phyloP scores from a whole-genome alignment of 23 tunicate genomes.

The Trididemnum nubilum region DNA sequence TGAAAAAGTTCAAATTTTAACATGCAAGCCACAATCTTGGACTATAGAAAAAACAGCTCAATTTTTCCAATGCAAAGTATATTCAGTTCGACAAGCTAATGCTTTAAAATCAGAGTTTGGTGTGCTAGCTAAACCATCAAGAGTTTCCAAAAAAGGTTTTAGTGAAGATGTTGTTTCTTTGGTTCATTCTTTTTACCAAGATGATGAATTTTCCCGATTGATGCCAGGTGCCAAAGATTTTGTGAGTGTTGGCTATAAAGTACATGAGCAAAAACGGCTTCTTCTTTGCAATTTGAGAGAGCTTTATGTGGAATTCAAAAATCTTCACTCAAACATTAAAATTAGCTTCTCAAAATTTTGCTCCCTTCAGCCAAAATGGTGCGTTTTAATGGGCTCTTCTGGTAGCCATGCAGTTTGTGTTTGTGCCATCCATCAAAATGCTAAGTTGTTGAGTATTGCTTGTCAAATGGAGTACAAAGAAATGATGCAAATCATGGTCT shows the following conservation, averaged over 20 bases:
- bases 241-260: conserved; percentile 24
- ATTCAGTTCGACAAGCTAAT: conserved; percentile 18
- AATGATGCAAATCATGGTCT: conserved; percentile 17
- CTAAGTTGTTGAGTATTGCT: conserved; percentile 10
- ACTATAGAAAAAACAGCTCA: conserved; percentile 20
- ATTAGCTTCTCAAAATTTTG: conserved; percentile 25
- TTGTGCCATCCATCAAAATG: conserved; percentile 25
- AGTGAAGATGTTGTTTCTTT: conserved; percentile 18
- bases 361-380: conserved; percentile 20
- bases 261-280: conserved; percentile 27
- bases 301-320: conserved; percentile 29
- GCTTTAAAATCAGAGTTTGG: conserved; percentile 23
- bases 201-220: conserved; percentile 37
- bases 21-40: conserved; percentile 21
- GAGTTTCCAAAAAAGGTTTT: conserved; percentile 25
- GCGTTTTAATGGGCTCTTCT: conserved; percentile 30
- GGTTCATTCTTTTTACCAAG: conserved; percentile 23
- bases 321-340: conserved; percentile 4
- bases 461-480: conserved; percentile 13
- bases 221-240: conserved; percentile 33
- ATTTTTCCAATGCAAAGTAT: conserved; percentile 21
- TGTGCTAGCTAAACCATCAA: conserved; percentile 26
- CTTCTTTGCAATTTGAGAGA: conserved; percentile 34
- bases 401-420: conserved; percentile 45
- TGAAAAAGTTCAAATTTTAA: conserved; percentile 30